A percentile compares a stretch with the other conserved stretches of the same genome.
Evolutionary conservation across 2,797 vertebrate genomes (phyloP).

Genomic region (Lepilemur septentrionalis): DNA sequence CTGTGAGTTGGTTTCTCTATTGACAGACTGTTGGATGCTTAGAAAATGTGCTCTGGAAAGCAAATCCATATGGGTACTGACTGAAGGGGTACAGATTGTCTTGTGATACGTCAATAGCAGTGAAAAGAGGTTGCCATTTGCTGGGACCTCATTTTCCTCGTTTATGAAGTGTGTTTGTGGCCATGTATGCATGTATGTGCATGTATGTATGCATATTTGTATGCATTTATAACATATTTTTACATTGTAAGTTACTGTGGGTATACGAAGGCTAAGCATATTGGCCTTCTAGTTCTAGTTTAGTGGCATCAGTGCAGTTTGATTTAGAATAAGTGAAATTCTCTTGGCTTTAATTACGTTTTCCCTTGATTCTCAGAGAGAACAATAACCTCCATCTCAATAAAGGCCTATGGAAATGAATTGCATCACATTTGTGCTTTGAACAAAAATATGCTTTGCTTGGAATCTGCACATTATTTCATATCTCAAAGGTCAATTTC

Average conservation of each 20-base stretch:
- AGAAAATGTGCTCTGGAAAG: conserved; percentile 45
- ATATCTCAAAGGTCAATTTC: conserved; percentile 41
- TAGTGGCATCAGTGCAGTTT: background rate
- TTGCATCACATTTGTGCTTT: background rate
- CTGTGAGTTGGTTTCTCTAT: conserved; percentile 27
- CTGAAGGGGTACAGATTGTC: background rate
- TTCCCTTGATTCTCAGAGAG: background rate
- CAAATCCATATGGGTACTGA: background rate
- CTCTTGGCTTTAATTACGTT: background rate
- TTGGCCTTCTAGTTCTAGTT: background rate
- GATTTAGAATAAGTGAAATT: conserved; percentile 21
- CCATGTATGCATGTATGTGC: too few species aligned
- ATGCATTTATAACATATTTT: background rate
- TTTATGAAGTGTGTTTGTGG: background rate
- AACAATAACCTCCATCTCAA: background rate
- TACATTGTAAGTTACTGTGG: background rate
- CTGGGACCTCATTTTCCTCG: background rate
- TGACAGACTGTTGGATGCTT: conserved; percentile 47
- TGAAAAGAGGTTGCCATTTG: background rate
- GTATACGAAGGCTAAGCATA: background rate
- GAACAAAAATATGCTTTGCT: conserved; percentile 21
- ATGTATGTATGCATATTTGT: background rate
- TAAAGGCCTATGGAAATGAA: background rate
- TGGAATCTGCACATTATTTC: conserved; percentile 11
- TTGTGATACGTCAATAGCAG: background rate